A percentile compares a stretch with the other conserved stretches of the same genome.
These are phyloP conservation scores for Marmota monax DNA, from an alignment of 2,113 vertebrate species.

Conservation along the genomic window DNA sequence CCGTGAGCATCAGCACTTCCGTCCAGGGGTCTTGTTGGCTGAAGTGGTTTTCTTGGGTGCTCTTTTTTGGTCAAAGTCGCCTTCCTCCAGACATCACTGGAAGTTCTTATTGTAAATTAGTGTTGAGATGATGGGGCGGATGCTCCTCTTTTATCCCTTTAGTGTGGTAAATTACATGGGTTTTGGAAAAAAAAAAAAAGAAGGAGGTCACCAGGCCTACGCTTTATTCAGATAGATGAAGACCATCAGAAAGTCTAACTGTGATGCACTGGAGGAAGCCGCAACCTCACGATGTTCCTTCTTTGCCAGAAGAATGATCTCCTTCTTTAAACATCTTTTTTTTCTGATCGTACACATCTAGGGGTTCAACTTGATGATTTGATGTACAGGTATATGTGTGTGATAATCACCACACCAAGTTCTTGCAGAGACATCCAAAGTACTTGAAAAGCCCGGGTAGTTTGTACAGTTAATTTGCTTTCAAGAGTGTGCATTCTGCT, in stretches of 20 bases:
- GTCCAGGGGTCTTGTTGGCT: not conserved
- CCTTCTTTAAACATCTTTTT: slow-evolving; percentile 90
- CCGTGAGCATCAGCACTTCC: not conserved
- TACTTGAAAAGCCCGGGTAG: not conserved
- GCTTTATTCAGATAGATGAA: slow-evolving; percentile 42
- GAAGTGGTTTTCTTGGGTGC: not conserved
- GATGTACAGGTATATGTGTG: not conserved
- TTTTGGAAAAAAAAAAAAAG: not conserved
- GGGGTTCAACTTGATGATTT: not conserved
- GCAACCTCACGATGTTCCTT: slow-evolving; percentile 92
- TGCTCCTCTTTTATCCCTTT: slow-evolving; percentile 21
- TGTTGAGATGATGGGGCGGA: not conserved
- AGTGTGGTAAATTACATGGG: not conserved
- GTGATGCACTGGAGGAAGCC: slow-evolving; percentile 88
- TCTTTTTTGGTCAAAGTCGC: not conserved
- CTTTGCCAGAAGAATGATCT: slow-evolving; percentile 88
- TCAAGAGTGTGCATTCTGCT: not conserved
- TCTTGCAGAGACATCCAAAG: slow-evolving; percentile 89
- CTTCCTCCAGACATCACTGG: not conserved
- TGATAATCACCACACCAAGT: slow-evolving; percentile 49
- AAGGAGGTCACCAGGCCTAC: not conserved
- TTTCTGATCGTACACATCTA: not conserved
- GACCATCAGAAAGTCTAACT: slow-evolving; percentile 81
- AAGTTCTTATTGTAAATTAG: not conserved
- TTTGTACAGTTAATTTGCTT: not conserved